Percentiles rank a stretch among this genome's conserved stretches.
Evolutionary conservation across 2,888 invertebrate species (phyloP).

Genomic region (Tryphoninae sp.): DNA sequence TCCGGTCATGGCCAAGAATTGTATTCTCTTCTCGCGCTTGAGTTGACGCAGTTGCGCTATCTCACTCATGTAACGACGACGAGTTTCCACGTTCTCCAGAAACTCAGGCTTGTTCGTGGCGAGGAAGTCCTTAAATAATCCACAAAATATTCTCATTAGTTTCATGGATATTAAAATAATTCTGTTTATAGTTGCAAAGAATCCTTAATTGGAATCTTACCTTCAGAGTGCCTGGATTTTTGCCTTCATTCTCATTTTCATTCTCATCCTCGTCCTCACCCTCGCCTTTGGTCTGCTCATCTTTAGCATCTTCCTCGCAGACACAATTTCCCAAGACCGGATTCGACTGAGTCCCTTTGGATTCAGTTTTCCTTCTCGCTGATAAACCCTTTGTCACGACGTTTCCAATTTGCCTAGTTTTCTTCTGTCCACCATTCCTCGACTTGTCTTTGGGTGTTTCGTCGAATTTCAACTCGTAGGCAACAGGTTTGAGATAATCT

Average conservation of each 20-base stretch:
- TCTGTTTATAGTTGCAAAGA: slow-evolving; percentile 63
- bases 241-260: slow-evolving; percentile 60
- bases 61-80: slow-evolving; percentile 82
- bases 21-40: slow-evolving; percentile 81
- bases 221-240: slow-evolving; percentile 69
- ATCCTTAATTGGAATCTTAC: slow-evolving; percentile 64
- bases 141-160: background rate
- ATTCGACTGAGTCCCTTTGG: slow-evolving; percentile 38
- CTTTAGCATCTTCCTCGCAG: slow-evolving; percentile 25
- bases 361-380: slow-evolving; percentile 19
- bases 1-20: slow-evolving; percentile 80
- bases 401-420: slow-evolving; percentile 14
- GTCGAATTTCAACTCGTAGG: slow-evolving; percentile 81
- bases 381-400: slow-evolving; percentile 40
- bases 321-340: slow-evolving; percentile 22
- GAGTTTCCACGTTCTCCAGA: slow-evolving; percentile 83
- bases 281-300: slow-evolving; percentile 19
- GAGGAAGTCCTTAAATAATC: slow-evolving; percentile 85
- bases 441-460: slow-evolving; percentile 48
- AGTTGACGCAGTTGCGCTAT: slow-evolving; percentile 81
- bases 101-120: slow-evolving; percentile 88
- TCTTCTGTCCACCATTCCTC: slow-evolving; percentile 50
- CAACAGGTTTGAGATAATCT: slow-evolving; percentile 79
- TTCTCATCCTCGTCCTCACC: slow-evolving; percentile 68
- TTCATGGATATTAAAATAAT: background rate